A percentile compares a stretch with the other conserved stretches of the same genome.
Conservation (phyloP, 2,888 invertebrate species). For the Papilio elwesi region DNA sequence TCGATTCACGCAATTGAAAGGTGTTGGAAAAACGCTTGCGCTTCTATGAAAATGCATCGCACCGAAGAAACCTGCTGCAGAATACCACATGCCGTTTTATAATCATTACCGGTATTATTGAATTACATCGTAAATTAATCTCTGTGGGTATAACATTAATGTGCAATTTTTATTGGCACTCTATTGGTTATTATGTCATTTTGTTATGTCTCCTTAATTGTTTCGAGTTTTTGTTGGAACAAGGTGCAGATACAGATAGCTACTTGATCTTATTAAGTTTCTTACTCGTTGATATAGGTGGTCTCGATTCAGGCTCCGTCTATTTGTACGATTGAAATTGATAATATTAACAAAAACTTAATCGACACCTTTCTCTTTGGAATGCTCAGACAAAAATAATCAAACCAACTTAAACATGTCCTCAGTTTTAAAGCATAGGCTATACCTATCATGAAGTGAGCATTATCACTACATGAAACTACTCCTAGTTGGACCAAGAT, state of each 20-base stretch:
- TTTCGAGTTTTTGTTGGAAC: conserved; percentile 79
- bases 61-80: conserved; percentile 76
- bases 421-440: too few relatives aligned
- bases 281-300: conserved; percentile 53
- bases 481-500: too few relatives aligned
- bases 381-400: background rate
- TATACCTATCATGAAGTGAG: too few relatives aligned
- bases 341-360: conserved; percentile 2
- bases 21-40: conserved; percentile 81
- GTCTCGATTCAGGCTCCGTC: conserved; percentile 42
- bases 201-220: conserved; percentile 70
- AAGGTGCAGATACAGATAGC: conserved; percentile 79
- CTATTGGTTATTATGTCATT: conserved; percentile 71
- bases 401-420: too few relatives aligned
- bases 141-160: conserved; percentile 65
- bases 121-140: conserved; percentile 69
- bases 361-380: background rate
- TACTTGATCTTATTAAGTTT: conserved; percentile 48
- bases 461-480: too few relatives aligned
- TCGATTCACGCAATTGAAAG: conserved; percentile 80
- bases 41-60: conserved; percentile 82
- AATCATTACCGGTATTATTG: conserved; percentile 63
- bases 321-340: conserved; percentile 1
- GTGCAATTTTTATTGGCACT: conserved; percentile 67
- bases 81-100: conserved; percentile 73